These are phyloP conservation scores for Pristis pectinata DNA, from an alignment of 2,797 vertebrate species.

Conservation along the genomic window DNA sequence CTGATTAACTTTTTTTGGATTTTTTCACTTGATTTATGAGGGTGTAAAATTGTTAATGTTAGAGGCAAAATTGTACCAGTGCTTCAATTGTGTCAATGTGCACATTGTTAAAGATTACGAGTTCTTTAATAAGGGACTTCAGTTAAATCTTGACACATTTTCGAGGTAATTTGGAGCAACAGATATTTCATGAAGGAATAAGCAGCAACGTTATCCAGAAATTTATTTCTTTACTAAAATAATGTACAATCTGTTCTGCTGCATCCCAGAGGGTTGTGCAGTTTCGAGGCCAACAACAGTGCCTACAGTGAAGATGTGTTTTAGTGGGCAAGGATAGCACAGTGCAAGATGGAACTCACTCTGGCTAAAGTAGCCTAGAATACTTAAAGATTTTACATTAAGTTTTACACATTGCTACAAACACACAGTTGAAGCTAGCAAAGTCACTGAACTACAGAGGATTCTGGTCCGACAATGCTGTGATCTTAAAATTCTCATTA, in stretches of 20 bases:
- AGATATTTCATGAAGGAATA: neutral
- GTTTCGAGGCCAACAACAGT: neutral
- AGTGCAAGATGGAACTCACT: neutral
- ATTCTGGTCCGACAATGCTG: neutral
- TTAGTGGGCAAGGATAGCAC: neutral
- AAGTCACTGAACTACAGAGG: neutral
- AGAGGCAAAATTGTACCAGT: neutral
- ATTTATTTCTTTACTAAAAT: neutral
- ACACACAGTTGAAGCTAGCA: neutral
- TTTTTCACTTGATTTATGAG: neutral
- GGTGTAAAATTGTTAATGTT: neutral
- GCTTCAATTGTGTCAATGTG: neutral
- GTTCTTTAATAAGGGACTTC: neutral
- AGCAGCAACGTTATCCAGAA: neutral
- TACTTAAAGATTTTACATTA: neutral
- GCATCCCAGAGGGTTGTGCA: neutral
- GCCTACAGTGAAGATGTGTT: neutral
- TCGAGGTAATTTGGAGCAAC: neutral
- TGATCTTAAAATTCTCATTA: neutral
- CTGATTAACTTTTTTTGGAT: neutral
- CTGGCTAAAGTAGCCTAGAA: neutral
- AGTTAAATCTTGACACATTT: neutral
- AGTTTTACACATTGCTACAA: neutral
- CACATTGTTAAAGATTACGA: neutral
- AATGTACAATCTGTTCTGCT: neutral